Conservation (phyloP, 2,888 invertebrate species). For the Apoda limacodes region DNA sequence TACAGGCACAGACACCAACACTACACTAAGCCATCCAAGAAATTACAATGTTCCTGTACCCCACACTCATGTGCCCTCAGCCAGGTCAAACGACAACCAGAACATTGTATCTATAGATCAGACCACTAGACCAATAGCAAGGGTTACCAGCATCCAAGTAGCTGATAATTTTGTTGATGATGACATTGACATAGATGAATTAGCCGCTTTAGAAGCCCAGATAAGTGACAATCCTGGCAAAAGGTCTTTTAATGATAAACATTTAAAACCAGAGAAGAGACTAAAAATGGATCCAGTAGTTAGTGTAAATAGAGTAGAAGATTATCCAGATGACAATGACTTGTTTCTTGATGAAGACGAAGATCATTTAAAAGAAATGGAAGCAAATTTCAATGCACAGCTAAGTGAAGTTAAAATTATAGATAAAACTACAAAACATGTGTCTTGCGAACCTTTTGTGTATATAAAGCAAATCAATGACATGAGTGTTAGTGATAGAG, state of each 20-base stretch:
- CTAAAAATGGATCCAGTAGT: constrained; percentile 28
- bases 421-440: constrained; percentile 22
- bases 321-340: constrained; percentile 42
- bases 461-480: constrained; percentile 58
- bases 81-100: no score
- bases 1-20: constrained; percentile 30
- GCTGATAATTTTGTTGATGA: constrained; percentile 42
- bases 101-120: no score
- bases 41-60: constrained; percentile 33
- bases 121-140: constrained; percentile 25
- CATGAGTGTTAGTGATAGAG: constrained; percentile 31
- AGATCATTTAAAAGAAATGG: constrained; percentile 43
- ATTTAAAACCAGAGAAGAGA: constrained; percentile 38
- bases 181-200: constrained; percentile 44
- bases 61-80: constrained; percentile 35
- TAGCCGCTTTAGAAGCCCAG: constrained; percentile 46
- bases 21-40: constrained; percentile 26
- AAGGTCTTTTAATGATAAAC: constrained; percentile 24
- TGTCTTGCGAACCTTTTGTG: constrained; percentile 44
- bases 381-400: constrained; percentile 35
- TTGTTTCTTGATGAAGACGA: constrained; percentile 41
- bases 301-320: constrained; percentile 26
- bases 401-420: constrained; percentile 15
- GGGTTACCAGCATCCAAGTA: constrained; percentile 32
- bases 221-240: constrained; percentile 29